phyloP scores from a whole-genome alignment of 30 jellyfish, hydroid and myxozoan species.

The Aurelia sp. region DNA sequence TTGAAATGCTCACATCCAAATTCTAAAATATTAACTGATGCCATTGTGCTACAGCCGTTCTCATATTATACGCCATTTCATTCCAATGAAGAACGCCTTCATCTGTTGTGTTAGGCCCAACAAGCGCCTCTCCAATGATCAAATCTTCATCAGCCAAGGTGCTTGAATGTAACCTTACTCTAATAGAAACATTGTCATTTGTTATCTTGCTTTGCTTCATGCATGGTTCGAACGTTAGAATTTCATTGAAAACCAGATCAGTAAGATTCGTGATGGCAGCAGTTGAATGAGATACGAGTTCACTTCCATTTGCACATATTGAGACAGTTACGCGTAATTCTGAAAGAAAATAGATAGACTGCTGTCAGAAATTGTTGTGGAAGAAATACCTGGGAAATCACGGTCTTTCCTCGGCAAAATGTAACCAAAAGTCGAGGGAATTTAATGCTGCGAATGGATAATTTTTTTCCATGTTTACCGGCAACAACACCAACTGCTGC shows the following conservation, averaged over 20 bases:
- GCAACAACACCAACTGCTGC: no score
- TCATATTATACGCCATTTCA: slow-evolving; percentile 35
- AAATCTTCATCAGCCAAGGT: slow-evolving; percentile 38
- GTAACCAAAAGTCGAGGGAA: no score
- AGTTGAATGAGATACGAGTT: slow-evolving; percentile 17
- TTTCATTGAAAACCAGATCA: slow-evolving; percentile 57
- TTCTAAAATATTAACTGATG: slow-evolving; percentile 41
- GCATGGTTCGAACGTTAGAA: slow-evolving; percentile 58
- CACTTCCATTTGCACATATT: slow-evolving; percentile 29
- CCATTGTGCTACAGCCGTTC: slow-evolving; percentile 83
- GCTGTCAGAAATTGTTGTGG: no score
- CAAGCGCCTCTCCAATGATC: slow-evolving; percentile 57
- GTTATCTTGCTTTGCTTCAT: slow-evolving; percentile 21
- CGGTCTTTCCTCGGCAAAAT: no score
- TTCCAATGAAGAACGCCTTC: slow-evolving; percentile 75
- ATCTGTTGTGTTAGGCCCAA: slow-evolving; percentile 68
- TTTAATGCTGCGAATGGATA: no score
- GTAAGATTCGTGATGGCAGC: slow-evolving; percentile 27
- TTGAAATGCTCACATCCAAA: no score
- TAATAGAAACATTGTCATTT: slow-evolving; percentile 39
- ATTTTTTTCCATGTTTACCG: no score
- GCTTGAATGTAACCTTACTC: slow-evolving; percentile 29
- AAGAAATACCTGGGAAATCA: no score
- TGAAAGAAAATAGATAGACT: slow-evolving; percentile 1
- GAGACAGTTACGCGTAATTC: slow-evolving; percentile 47